Percentiles rank a stretch among this genome's conserved stretches.
Evolutionary conservation across 2,797 vertebrate species (phyloP).

Genomic region (Cynodonichthys magdalenae): DNA sequence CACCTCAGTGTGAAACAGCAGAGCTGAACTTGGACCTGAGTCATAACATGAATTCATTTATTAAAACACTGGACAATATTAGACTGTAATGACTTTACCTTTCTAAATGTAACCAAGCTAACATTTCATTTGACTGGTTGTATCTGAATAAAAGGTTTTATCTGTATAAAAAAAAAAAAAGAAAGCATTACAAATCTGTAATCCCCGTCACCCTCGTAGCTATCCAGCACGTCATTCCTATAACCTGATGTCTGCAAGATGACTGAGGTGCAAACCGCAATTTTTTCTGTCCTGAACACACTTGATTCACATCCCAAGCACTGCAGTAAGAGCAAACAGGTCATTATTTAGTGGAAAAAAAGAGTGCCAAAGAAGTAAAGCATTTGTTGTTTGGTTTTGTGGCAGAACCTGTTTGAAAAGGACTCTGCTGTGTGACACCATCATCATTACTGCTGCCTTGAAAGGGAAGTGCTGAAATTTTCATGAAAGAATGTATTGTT

Average conservation of each 20-base stretch:
- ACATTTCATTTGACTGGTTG: too few species aligned
- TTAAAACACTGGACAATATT: rapidly evolving
- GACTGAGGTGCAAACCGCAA: background rate
- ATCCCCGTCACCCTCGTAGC: too few species aligned
- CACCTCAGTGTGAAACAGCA: slow-evolving; percentile 8
- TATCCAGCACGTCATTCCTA: too few species aligned
- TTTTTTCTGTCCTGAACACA: background rate
- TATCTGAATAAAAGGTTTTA: too few species aligned
- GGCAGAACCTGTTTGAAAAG: background rate
- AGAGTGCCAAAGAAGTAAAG: background rate
- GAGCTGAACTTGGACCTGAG: slow-evolving; percentile 18
- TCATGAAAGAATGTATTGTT: background rate
- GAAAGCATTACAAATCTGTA: background rate
- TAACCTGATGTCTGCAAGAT: background rate
- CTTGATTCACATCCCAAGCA: background rate
- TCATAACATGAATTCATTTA: background rate
- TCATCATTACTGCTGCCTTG: slow-evolving; percentile 6
- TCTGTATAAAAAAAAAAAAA: background rate
- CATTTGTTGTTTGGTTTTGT: background rate
- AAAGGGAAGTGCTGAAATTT: slow-evolving; percentile 23
- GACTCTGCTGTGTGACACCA: background rate
- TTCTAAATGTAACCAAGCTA: background rate
- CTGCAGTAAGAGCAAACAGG: background rate
- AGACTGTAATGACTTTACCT: background rate
- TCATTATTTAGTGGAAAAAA: background rate